Percentiles rank a stretch among this genome's conserved stretches.
Evolutionary conservation across 2,113 vertebrate species (phyloP).

Genomic region (Lampris megalopsis): DNA sequence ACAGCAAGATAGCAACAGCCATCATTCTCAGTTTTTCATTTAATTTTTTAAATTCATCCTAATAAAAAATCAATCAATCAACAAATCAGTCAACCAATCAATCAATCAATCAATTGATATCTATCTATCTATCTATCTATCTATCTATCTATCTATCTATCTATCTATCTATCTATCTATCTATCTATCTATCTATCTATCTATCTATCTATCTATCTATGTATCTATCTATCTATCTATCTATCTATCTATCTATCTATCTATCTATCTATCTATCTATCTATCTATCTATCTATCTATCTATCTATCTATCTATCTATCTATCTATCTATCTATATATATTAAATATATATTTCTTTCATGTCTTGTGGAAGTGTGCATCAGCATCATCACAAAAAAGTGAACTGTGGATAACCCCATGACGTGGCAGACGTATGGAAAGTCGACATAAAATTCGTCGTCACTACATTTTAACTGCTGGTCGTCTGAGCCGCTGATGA

Average conservation of each 20-base stretch:
- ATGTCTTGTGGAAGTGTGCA: constrained; percentile 27
- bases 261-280: constrained; percentile 7
- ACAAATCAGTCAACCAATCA: no score
- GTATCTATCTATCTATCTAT: not conserved
- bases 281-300: constrained; percentile 3
- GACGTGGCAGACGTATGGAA: constrained; percentile 77
- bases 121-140: not conserved
- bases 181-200: constrained; percentile 10
- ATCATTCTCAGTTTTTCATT: not conserved
- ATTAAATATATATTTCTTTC: no score
- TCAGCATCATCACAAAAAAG: constrained; percentile 57
- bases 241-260: not conserved
- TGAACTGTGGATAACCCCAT: constrained; percentile 81
- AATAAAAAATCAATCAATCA: not conserved
- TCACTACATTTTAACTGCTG: constrained; percentile 54
- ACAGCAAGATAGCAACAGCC: not conserved
- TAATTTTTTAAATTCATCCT: not conserved
- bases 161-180: constrained; percentile 6
- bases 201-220: constrained; percentile 5
- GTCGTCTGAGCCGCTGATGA: constrained; percentile 61
- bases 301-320: constrained; percentile 23
- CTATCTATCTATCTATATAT: constrained; percentile 20
- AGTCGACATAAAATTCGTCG: constrained; percentile 67
- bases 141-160: not conserved
- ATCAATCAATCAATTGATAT: no score